Conservation (phyloP, 2,113 vertebrate genomes). For the Ursus arctos region DNA sequence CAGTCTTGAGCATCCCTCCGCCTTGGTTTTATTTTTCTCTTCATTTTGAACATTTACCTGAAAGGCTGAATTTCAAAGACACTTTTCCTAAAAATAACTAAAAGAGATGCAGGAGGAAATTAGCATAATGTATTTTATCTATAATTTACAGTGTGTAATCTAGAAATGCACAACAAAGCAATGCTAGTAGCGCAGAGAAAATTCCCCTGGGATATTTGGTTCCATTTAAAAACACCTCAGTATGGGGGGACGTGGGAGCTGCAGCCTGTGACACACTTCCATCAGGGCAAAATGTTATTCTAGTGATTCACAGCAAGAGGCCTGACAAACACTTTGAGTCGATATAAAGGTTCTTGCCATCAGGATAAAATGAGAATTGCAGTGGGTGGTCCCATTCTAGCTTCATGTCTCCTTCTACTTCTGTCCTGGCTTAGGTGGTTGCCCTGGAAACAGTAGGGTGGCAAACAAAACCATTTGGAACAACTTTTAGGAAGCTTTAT, state of each 20-base stretch:
- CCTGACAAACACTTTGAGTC: conserved; percentile 72
- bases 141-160: conserved; percentile 71
- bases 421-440: conserved; percentile 83
- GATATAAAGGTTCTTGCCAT: conserved; percentile 69
- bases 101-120: conserved; percentile 60
- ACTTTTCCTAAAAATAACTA: conserved; percentile 73
- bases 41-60: conserved; percentile 60
- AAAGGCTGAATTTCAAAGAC: conserved; percentile 65
- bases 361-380: conserved; percentile 76
- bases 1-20: neutral
- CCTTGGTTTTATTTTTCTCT: conserved; percentile 15
- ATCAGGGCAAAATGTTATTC: conserved; percentile 65
- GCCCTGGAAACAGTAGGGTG: conserved; percentile 79
- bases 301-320: conserved; percentile 69
- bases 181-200: conserved; percentile 58
- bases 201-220: conserved; percentile 63
- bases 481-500: conserved; percentile 61
- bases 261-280: conserved; percentile 69
- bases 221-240: conserved; percentile 67
- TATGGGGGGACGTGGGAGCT: conserved; percentile 35
- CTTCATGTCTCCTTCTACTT: conserved; percentile 73
- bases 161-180: conserved; percentile 63
- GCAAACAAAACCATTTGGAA: conserved; percentile 78
- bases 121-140: conserved; percentile 77
- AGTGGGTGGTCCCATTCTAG: conserved; percentile 82